Percentiles rank a stretch among this genome's conserved stretches.
Conservation (phyloP, 2,113 vertebrate species). For the Chrysemys picta region DNA sequence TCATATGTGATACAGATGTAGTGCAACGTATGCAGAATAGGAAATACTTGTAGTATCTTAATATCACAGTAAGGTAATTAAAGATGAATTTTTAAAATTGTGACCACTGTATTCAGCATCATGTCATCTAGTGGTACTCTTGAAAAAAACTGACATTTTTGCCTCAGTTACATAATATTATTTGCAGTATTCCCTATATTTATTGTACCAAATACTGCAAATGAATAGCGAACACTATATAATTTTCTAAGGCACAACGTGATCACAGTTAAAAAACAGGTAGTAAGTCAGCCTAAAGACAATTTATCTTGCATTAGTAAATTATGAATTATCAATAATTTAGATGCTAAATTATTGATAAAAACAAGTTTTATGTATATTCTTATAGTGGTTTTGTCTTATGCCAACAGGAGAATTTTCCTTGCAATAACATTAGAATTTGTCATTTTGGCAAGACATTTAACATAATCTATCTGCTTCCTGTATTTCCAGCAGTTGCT, state of each 20-base stretch:
- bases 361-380: neutral
- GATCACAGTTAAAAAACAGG: neutral
- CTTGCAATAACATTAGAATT: neutral
- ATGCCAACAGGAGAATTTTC: neutral
- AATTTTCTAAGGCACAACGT: neutral
- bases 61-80: neutral
- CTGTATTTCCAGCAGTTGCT: neutral
- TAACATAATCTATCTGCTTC: neutral
- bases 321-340: neutral
- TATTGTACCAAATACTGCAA: neutral
- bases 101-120: neutral
- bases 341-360: neutral
- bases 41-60: neutral
- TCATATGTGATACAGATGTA: neutral
- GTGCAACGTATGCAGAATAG: neutral
- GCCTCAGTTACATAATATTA: accelerated
- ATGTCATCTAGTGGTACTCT: neutral
- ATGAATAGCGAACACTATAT: neutral
- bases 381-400: neutral
- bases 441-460: neutral
- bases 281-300: neutral
- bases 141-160: neutral
- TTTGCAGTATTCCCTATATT: neutral
- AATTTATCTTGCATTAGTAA: neutral
- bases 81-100: neutral